A percentile compares a stretch with the other conserved stretches of the same genome.
Conservation (phyloP, 2,888 invertebrate species). For the Leptura quadrifasciata region DNA sequence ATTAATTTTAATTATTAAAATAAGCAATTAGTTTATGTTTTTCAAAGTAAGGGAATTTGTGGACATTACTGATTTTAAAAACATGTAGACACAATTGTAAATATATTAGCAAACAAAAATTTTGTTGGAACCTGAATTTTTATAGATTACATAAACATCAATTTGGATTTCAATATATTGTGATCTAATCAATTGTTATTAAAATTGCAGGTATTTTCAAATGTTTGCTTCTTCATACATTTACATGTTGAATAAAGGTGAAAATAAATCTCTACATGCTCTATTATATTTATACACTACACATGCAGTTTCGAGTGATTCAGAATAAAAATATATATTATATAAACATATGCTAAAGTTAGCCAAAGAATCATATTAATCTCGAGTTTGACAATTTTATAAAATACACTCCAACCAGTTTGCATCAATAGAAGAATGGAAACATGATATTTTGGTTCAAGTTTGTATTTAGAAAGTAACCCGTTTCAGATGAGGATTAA, state of each 20-base stretch:
- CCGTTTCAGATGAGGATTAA: neutral
- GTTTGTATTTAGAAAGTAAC: neutral
- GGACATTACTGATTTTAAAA: slow-evolving; percentile 23
- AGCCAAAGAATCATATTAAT: neutral
- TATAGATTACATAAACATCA: too few species aligned
- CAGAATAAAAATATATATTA: slow-evolving; percentile 24
- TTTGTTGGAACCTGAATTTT: neutral
- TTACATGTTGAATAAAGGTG: slow-evolving; percentile 39
- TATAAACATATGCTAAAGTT: neutral
- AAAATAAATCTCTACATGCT: slow-evolving; percentile 59
- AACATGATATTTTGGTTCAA: neutral
- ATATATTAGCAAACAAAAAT: slow-evolving; percentile 20
- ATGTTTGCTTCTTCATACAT: slow-evolving; percentile 1
- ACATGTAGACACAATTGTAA: slow-evolving; percentile 19
- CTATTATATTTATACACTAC: slow-evolving; percentile 59
- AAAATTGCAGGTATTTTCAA: neutral
- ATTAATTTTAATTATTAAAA: slow-evolving; percentile 27
- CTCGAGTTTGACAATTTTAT: neutral
- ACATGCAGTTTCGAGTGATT: slow-evolving; percentile 59
- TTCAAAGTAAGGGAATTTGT: slow-evolving; percentile 13
- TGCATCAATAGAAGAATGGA: slow-evolving; percentile 2
- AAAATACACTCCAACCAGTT: neutral
- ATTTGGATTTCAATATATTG: too few species aligned
- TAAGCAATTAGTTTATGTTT: slow-evolving; percentile 28
- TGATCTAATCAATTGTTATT: too few species aligned